Evolutionary conservation across 2,797 vertebrate species (phyloP).

Genomic region (Uromys caudimaculatus): DNA sequence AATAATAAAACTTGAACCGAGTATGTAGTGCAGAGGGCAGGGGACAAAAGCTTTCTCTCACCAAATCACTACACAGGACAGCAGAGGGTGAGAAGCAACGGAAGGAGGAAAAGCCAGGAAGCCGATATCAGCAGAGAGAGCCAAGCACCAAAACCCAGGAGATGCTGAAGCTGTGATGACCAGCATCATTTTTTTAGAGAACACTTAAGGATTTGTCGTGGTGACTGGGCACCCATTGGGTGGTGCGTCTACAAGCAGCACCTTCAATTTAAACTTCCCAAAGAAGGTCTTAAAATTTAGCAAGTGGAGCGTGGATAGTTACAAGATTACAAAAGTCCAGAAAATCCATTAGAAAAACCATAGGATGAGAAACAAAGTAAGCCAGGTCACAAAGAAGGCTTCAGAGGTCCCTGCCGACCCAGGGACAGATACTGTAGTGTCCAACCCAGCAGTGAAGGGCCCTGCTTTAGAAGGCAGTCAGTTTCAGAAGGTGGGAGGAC

Average conservation of each 20-base stretch:
- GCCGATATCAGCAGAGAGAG: slow-evolving; percentile 84
- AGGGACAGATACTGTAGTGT: slow-evolving; percentile 63
- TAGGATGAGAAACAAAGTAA: slow-evolving; percentile 28
- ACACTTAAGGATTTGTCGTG: slow-evolving; percentile 66
- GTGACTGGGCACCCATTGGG: slow-evolving; percentile 62
- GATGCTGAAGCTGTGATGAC: slow-evolving; percentile 87
- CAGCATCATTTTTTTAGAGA: slow-evolving; percentile 87
- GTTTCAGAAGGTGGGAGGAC: slow-evolving; percentile 6
- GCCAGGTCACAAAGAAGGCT: slow-evolving; percentile 63
- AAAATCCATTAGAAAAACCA: slow-evolving; percentile 74
- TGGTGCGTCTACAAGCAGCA: slow-evolving; percentile 81
- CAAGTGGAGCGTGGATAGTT: slow-evolving; percentile 73
- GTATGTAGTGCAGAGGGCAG: slow-evolving; percentile 69
- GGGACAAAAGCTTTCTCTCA: slow-evolving; percentile 86
- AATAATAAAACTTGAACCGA: slow-evolving; percentile 88
- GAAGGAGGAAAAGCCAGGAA: slow-evolving; percentile 65
- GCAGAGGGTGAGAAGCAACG: slow-evolving; percentile 84
- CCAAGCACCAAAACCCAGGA: slow-evolving; percentile 80
- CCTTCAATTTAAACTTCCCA: slow-evolving; percentile 81
- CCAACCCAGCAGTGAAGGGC: slow-evolving; percentile 41
- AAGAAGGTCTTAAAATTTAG: slow-evolving; percentile 72
- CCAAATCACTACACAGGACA: slow-evolving; percentile 87
- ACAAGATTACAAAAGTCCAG: slow-evolving; percentile 76
- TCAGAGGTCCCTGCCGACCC: slow-evolving; percentile 61
- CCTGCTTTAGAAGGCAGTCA: slow-evolving; percentile 63